These are phyloP conservation scores for Myrmecobius fasciatus DNA, from an alignment of 2,113 vertebrate species.

Conservation along the genomic window DNA sequence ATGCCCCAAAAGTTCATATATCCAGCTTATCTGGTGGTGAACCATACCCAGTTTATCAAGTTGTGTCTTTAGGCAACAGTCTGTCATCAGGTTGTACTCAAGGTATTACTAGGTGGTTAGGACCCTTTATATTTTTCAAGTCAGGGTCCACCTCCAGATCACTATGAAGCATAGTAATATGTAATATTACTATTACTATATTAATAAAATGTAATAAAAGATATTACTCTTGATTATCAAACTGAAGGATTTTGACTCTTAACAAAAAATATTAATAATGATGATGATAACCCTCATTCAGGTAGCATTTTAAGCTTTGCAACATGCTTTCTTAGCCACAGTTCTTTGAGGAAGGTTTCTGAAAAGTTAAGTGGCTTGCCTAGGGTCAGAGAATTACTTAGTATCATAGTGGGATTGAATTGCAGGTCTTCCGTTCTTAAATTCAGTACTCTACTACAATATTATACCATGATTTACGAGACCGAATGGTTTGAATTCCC, in stretches of 20 bases:
- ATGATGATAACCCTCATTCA: background rate
- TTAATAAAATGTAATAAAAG: background rate
- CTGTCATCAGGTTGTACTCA: background rate
- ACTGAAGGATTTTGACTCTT: background rate
- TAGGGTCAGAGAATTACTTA: background rate
- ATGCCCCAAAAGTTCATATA: background rate
- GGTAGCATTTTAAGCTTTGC: background rate
- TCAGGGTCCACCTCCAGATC: background rate
- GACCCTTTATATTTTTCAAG: background rate
- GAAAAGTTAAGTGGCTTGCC: background rate
- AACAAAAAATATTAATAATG: background rate
- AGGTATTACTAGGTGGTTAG: background rate
- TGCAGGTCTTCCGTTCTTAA: background rate
- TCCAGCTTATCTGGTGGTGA: background rate
- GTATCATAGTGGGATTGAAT: background rate
- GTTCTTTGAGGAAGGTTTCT: background rate
- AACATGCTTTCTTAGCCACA: background rate
- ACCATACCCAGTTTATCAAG: background rate
- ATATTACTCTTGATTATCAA: background rate
- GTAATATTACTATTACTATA: too few species aligned
- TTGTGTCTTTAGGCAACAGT: background rate
- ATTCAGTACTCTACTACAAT: background rate
- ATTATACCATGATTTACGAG: too few species aligned
- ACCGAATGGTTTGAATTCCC: background rate
- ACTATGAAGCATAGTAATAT: background rate